Evolutionary conservation across 2,113 vertebrate genomes (phyloP).

Genomic region (Hypomesus transpacificus): DNA sequence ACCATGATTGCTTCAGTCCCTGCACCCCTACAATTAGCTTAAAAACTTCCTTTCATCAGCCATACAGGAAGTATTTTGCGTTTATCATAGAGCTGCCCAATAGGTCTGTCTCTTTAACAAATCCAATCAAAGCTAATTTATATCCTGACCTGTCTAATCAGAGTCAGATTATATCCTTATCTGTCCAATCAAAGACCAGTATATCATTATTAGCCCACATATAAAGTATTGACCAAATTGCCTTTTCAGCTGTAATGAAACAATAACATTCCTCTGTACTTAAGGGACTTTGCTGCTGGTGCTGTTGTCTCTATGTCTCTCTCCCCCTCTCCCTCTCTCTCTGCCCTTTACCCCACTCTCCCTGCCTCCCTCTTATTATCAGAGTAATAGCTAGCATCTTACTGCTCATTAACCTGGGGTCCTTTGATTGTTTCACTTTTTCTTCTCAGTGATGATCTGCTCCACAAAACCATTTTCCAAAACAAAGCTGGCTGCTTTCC

Average conservation of each 20-base stretch:
- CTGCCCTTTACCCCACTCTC: background rate
- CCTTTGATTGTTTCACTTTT: background rate
- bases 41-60: background rate
- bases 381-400: background rate
- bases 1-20: no score
- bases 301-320: background rate
- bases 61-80: conserved; percentile 2
- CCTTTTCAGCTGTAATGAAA: background rate
- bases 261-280: background rate
- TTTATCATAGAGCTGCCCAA: conserved; percentile 3
- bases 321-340: background rate
- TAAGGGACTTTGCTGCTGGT: no score
- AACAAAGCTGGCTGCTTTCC: background rate
- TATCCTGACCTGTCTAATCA: background rate
- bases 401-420: background rate
- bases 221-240: background rate
- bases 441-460: background rate
- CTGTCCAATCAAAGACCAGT: background rate
- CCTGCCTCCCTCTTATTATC: background rate
- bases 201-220: background rate
- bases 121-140: background rate
- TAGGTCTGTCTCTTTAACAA: background rate
- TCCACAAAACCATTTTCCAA: background rate
- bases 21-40: no score
- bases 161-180: background rate